A percentile compares a stretch with the other conserved stretches of the same genome.
Conservation (phyloP, 1,140 invertebrate genomes). For the Macrobrachium rosenbergii region DNA sequence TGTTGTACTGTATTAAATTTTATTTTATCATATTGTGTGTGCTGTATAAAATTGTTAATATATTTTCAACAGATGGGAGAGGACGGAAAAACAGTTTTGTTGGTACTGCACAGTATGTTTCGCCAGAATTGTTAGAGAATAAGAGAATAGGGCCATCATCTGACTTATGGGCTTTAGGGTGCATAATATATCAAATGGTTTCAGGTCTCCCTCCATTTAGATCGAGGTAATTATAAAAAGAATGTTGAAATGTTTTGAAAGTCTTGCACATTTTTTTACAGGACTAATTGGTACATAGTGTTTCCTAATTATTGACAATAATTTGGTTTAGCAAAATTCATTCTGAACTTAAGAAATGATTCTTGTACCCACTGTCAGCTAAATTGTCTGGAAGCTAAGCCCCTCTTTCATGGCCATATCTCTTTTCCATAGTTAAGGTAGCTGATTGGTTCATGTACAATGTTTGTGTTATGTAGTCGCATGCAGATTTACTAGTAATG, state of each 20-base stretch:
- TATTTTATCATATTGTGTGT: neutral
- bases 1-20: neutral
- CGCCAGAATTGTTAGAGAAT: constrained; percentile 92
- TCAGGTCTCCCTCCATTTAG: constrained; percentile 93
- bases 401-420: no score
- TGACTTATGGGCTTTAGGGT: constrained; percentile 98
- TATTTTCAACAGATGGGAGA: constrained; percentile 45
- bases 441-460: neutral
- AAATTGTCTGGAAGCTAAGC: neutral
- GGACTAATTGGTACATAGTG: no score
- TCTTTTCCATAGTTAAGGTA: no score
- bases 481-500: neutral
- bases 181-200: constrained; percentile 98
- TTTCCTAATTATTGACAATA: no score
- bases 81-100: constrained; percentile 87
- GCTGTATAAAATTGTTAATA: neutral
- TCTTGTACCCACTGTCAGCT: neutral
- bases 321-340: neutral
- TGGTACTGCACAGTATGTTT: constrained; percentile 99
- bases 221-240: constrained; percentile 75
- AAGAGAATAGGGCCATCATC: constrained; percentile 84
- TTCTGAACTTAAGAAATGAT: no score
- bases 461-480: neutral
- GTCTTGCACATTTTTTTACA: no score
- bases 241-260: neutral